These are phyloP conservation scores for Ceratina calcarata DNA, from an alignment of 1,140 invertebrate species.

Conservation along the genomic window DNA sequence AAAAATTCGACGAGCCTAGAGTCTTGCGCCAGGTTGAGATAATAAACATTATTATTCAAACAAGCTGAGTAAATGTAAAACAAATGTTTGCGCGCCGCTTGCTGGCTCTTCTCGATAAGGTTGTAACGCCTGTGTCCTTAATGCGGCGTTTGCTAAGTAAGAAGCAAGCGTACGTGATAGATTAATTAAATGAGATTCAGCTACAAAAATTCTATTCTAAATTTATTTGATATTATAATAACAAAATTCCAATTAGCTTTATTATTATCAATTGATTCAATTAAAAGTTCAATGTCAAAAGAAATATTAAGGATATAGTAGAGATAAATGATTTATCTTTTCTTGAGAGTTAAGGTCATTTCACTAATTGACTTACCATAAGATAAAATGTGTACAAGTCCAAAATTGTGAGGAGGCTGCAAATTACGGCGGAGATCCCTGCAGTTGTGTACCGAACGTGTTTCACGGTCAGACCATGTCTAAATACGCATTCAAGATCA, in stretches of 20 bases:
- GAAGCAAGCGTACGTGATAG: background rate
- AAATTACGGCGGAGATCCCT: constrained; percentile 42
- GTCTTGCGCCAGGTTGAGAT: constrained; percentile 7
- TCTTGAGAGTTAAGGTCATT: background rate
- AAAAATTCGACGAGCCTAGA: constrained; percentile 32
- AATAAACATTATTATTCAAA: constrained; percentile 56
- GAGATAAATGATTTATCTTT: too few relatives aligned
- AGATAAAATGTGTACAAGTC: constrained; percentile 66
- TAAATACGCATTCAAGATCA: constrained; percentile 41
- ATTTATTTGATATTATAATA: too few relatives aligned
- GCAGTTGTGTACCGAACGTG: constrained; percentile 62
- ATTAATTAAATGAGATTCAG: background rate
- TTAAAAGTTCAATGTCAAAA: too few relatives aligned
- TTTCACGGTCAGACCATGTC: constrained; percentile 50
- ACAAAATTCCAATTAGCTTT: too few relatives aligned
- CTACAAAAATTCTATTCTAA: background rate
- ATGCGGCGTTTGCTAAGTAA: background rate
- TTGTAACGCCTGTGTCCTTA: constrained; percentile 26
- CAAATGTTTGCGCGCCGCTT: constrained; percentile 46
- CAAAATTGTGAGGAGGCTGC: constrained; percentile 62
- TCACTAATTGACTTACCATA: constrained; percentile 56
- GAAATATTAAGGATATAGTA: too few relatives aligned
- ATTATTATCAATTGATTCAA: too few relatives aligned
- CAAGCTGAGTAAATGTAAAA: constrained; percentile 50
- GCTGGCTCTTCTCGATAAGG: constrained; percentile 40